A percentile compares a stretch with the other conserved stretches of the same genome.
Evolutionary conservation across 92 coral and sea anemone species (phyloP).

Genomic region (Pocillopora meandrina): DNA sequence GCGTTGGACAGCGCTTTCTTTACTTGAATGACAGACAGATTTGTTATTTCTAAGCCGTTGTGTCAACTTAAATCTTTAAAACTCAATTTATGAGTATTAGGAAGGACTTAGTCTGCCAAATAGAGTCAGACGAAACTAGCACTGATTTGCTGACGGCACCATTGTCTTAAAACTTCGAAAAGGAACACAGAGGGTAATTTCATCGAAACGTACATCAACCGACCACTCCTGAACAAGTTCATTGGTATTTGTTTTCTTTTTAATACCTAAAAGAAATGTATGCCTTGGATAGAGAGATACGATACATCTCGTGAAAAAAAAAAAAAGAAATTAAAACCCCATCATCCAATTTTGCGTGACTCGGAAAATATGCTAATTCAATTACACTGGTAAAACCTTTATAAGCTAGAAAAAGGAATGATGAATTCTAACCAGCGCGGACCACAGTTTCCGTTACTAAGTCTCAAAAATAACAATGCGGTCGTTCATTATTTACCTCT

Average conservation of each 20-base stretch:
- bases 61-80: background rate
- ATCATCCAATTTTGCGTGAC: conserved; percentile 5
- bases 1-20: conserved; percentile 10
- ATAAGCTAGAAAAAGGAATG: background rate
- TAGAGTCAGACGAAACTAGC: background rate
- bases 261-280: background rate
- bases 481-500: background rate
- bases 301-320: background rate
- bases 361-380: conserved; percentile 1
- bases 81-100: background rate
- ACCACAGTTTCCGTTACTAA: conserved; percentile 22
- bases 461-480: conserved; percentile 1
- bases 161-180: conserved; percentile 26
- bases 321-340: background rate
- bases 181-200: conserved; percentile 28
- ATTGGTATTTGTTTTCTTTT: no score
- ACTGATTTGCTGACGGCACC: conserved; percentile 9
- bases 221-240: no score
- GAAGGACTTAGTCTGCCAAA: background rate
- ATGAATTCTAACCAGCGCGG: conserved; percentile 7
- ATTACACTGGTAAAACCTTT: background rate
- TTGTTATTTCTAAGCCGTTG: background rate
- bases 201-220: conserved; percentile 5
- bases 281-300: background rate
- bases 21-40: conserved; percentile 4